Base-by-base conservation (phyloP, 2,113 vertebrate genomes). In the Chitala chitala region DNA sequence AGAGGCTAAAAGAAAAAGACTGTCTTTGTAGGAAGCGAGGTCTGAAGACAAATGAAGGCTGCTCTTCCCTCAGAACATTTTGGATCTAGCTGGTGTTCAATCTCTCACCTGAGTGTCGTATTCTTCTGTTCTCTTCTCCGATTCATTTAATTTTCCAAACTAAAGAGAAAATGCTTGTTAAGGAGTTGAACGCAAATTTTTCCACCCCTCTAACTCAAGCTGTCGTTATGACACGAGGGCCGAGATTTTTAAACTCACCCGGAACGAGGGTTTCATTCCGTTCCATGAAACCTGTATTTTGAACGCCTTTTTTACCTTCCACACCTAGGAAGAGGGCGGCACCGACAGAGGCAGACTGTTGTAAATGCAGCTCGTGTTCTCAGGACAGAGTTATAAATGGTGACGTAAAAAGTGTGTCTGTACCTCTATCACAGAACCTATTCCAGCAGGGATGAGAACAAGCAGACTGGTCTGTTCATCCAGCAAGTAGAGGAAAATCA, bases 241-340 rank as follows among this genome's bases (percentile, higher is more conserved):
- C 26, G 29, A 9, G 17, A 69, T 31, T 33, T 53, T 51, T 22
- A 42, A 5, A 33, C 82, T 8, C 82, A 98, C 97, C 92, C 94
- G 86, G 76, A 98, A 85, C 64, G 72, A 77, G 9, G 96, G 96
- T 75, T 80, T 89, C 33, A 93, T 79, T 76, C 92, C 91, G 76
- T 89, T 92, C 94, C 95, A 99, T 3, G 79, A 78, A 58, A 99
- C 56, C 8, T 91, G 92, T 82, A 99, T 95, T 84, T 99, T 99
- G 77, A 99, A 87, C 5, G 96, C 96, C 78, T 99, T 99, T 85
- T 98, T 99, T 73, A 98, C 96, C 81, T 99, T 99, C 97, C 97
- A 99, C 17, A 98, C 91, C 96, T 98, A 77, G 24, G 8, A 7
- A 48, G 76, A 22, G 17, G 51, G 53, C n/a, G n/a, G n/a, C n/a